These are phyloP conservation scores for Incurvaria masculella DNA, from an alignment of 2,888 invertebrate species.

Conservation along the genomic window DNA sequence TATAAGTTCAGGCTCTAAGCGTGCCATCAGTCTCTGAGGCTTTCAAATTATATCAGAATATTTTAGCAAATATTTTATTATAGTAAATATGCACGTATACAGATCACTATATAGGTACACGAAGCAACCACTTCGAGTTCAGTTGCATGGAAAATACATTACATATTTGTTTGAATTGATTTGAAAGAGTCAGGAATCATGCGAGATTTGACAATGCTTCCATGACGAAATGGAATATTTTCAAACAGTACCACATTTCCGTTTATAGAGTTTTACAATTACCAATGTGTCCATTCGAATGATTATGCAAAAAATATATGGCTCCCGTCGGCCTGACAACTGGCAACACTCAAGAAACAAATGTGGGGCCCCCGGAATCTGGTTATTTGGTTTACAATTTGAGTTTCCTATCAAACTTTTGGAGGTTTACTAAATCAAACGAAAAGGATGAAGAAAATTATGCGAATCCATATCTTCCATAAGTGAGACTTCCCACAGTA, in stretches of 20 bases:
- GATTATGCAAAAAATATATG: not conserved
- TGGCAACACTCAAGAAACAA: too few relatives aligned
- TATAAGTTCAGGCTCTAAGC: slow-evolving; percentile 18
- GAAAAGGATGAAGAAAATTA: slow-evolving; percentile 40
- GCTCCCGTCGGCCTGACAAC: not conserved
- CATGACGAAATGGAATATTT: not conserved
- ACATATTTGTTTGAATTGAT: not conserved
- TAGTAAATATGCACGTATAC: slow-evolving; percentile 27
- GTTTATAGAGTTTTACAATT: not conserved
- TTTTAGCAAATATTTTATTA: slow-evolving; percentile 29
- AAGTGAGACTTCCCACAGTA: slow-evolving; percentile 36
- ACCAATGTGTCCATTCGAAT: not conserved
- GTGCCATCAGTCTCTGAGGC: slow-evolving; percentile 35
- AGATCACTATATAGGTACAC: slow-evolving; percentile 46
- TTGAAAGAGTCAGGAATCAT: not conserved
- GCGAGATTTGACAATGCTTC: not conserved
- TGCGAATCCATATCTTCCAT: slow-evolving; percentile 34
- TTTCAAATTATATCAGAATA: slow-evolving; percentile 26
- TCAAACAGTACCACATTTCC: not conserved
- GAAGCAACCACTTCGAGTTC: too few relatives aligned
- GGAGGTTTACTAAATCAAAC: slow-evolving; percentile 43
- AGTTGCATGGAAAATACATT: too few relatives aligned
- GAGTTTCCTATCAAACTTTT: slow-evolving; percentile 55
- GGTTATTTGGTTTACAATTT: slow-evolving; percentile 33
- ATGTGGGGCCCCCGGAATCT: not conserved